Percentiles rank a stretch among this genome's conserved stretches.
Conservation (phyloP, 2,888 invertebrate genomes). For the Rhingia campestris region DNA sequence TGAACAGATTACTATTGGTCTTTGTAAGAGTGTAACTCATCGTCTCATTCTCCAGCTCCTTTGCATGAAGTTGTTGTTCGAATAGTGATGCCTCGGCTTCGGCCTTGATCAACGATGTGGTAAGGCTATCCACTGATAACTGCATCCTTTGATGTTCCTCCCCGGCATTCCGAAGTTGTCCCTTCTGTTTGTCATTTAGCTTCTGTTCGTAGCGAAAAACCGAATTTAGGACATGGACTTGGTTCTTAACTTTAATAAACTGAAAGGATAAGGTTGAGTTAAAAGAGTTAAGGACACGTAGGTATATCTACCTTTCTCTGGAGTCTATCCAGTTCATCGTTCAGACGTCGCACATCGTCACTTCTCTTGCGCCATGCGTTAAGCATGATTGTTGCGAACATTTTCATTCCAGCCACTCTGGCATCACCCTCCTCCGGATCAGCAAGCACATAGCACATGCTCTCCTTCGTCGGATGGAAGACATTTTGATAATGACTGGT, state of each 20-base stretch:
- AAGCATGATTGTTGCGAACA: conserved; percentile 79
- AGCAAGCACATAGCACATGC: conserved; percentile 45
- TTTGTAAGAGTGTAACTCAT: conserved; percentile 74
- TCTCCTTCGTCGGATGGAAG: conserved; percentile 27
- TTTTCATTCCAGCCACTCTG: conserved; percentile 77
- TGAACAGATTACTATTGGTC: conserved; percentile 76
- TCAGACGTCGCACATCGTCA: conserved; percentile 77
- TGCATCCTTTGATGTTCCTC: conserved; percentile 75
- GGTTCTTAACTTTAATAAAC: conserved; percentile 77
- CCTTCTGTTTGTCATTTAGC: conserved; percentile 78
- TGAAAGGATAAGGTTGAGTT: conserved; percentile 52
- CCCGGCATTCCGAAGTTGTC: conserved; percentile 75
- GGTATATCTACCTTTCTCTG: conserved; percentile 74
- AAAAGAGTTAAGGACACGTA: neutral
- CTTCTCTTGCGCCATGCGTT: conserved; percentile 80
- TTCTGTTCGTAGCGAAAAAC: conserved; percentile 79
- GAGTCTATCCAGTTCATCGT: conserved; percentile 75
- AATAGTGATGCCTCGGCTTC: conserved; percentile 75
- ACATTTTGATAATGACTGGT: neutral
- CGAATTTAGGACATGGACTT: conserved; percentile 79
- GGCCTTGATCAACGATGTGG: conserved; percentile 75
- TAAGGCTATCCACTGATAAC: conserved; percentile 76
- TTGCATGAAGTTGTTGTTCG: conserved; percentile 75
- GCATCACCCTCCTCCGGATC: conserved; percentile 57
- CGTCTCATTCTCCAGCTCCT: conserved; percentile 76